phyloP scores from a whole-genome alignment of 2,113 vertebrate species.

The Lonchura striata region DNA sequence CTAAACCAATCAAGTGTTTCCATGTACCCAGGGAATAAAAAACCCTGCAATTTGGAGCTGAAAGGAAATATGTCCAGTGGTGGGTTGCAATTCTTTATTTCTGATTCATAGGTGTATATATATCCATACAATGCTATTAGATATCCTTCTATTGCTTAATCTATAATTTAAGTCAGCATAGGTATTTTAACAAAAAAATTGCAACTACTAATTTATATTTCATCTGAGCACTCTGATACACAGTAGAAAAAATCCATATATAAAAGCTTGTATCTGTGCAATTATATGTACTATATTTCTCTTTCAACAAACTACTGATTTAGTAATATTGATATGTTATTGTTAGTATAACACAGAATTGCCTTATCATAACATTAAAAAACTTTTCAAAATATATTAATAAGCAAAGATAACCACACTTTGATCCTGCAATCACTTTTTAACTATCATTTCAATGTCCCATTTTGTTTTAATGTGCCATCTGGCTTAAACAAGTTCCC shows the following conservation, averaged over 20 bases:
- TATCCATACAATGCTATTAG: slow-evolving; percentile 45
- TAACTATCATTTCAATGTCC: neutral
- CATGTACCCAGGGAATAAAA: neutral
- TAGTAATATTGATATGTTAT: slow-evolving; percentile 11
- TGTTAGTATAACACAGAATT: slow-evolving; percentile 10
- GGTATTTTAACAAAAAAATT: slow-evolving; percentile 52
- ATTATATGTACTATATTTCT: slow-evolving; percentile 27
- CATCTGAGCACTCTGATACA: slow-evolving; percentile 59
- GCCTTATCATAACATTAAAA: slow-evolving; percentile 33
- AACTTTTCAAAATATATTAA: slow-evolving; percentile 28
- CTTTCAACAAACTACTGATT: slow-evolving; percentile 53
- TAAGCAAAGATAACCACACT: slow-evolving; percentile 13
- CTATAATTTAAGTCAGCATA: slow-evolving; percentile 42
- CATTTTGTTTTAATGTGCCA: slow-evolving; percentile 7
- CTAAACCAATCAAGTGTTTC: neutral
- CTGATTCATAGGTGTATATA: slow-evolving; percentile 29
- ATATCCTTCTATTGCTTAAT: slow-evolving; percentile 67
- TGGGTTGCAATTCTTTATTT: slow-evolving; percentile 72
- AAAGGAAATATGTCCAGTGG: neutral
- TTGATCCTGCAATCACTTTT: neutral
- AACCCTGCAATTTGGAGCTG: neutral
- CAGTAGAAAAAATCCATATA: slow-evolving; percentile 70
- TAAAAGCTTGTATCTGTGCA: slow-evolving; percentile 71
- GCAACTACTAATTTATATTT: slow-evolving; percentile 48
- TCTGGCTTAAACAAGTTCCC: neutral